Conservation (phyloP, 2,113 vertebrate species). For the Nansenia antarctica region DNA sequence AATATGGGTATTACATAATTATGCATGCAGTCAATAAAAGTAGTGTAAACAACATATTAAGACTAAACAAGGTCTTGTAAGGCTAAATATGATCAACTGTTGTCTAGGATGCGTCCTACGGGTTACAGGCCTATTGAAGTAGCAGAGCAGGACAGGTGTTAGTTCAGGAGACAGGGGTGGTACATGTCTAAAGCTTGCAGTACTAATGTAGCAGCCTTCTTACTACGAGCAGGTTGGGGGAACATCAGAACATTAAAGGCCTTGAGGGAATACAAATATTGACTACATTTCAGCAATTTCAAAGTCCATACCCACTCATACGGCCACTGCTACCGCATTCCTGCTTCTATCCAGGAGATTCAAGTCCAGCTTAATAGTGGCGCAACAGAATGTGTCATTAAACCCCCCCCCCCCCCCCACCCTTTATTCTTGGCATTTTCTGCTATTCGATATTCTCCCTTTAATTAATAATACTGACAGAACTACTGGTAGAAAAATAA, state of each 20-base stretch:
- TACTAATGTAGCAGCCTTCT: conserved; percentile 37
- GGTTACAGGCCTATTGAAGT: conserved; percentile 18
- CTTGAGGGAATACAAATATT: conserved; percentile 49
- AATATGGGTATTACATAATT: conserved; percentile 67
- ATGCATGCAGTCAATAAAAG: conserved; percentile 74
- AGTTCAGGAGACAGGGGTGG: conserved; percentile 1
- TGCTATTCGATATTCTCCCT: conserved; percentile 35
- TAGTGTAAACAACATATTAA: conserved; percentile 77
- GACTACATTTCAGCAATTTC: conserved; percentile 53
- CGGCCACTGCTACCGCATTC: conserved; percentile 19
- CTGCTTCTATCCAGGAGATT: conserved; percentile 34
- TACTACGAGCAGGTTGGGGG: conserved; percentile 52
- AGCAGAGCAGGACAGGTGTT: conserved; percentile 19
- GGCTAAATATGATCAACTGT: conserved; percentile 69
- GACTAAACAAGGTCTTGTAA: conserved; percentile 77
- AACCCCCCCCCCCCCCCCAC: conserved; percentile 11
- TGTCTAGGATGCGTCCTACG: conserved; percentile 54
- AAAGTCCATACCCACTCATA: conserved; percentile 31
- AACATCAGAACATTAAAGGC: conserved; percentile 63
- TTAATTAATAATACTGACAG: conserved; percentile 30
- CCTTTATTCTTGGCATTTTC: conserved; percentile 43
- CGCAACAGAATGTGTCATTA: neutral
- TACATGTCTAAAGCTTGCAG: conserved; percentile 12
- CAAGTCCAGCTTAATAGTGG: conserved; percentile 46
- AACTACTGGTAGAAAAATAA: neutral